A percentile compares a stretch with the other conserved stretches of the same genome.
Conservation (phyloP, 2,797 vertebrate genomes). For the Manis crassicaudata region DNA sequence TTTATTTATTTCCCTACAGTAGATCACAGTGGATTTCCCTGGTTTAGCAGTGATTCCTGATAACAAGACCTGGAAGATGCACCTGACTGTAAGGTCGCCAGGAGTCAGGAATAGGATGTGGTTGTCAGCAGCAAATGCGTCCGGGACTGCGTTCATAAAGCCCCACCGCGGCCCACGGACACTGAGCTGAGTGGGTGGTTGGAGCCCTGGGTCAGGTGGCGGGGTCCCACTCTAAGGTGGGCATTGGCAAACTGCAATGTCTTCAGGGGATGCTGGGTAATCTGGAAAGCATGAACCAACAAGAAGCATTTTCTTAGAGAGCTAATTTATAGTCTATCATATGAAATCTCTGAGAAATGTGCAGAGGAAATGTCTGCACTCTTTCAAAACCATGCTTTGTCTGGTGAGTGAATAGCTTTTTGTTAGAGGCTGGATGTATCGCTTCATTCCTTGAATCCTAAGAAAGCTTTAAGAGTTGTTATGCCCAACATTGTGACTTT, state of each 20-base stretch:
- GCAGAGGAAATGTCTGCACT: not conserved
- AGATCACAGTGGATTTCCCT: not conserved
- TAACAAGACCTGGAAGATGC: not conserved
- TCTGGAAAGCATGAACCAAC: not conserved
- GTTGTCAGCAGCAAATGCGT: not conserved
- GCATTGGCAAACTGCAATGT: fast-evolving
- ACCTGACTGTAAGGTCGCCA: not conserved
- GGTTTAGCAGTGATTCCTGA: not conserved
- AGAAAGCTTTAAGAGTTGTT: not conserved
- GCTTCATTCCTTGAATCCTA: not conserved
- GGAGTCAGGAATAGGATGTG: not conserved
- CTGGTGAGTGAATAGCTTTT: not conserved
- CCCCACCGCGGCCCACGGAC: too few relatives aligned
- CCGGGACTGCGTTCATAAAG: not conserved
- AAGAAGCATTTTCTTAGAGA: not conserved
- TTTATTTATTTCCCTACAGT: conserved; percentile 8
- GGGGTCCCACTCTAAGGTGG: not conserved
- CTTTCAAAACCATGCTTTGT: not conserved
- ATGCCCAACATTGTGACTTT: not conserved
- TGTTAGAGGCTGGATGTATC: not conserved
- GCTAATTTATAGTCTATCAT: not conserved
- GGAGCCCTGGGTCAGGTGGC: not conserved
- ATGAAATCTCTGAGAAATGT: not conserved
- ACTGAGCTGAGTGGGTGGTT: not conserved
- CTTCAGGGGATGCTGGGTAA: not conserved